Evolutionary conservation across 2,113 vertebrate genomes (phyloP).

Genomic region (Chloebia gouldiae): DNA sequence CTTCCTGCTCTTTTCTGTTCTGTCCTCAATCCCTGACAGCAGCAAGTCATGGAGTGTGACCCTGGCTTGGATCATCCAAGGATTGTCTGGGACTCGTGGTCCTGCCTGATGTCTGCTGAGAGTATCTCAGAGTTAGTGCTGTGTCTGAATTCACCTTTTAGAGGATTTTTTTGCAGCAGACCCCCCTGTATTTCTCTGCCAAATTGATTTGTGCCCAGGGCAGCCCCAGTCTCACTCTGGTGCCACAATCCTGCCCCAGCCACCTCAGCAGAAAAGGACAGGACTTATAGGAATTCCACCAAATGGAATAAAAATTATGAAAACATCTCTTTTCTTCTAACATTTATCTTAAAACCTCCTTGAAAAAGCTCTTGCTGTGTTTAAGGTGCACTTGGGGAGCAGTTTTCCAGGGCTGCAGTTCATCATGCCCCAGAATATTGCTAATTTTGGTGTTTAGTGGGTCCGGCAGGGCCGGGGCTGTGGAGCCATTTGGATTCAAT

Average conservation of each 20-base stretch:
- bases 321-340: background rate
- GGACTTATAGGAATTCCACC: background rate
- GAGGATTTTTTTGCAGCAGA: background rate
- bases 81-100: accelerated
- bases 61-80: background rate
- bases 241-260: background rate
- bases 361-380: background rate
- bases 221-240: background rate
- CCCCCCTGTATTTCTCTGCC: accelerated
- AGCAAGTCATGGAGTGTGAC: background rate
- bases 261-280: background rate
- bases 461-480: background rate
- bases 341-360: background rate
- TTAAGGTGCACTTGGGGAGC: background rate
- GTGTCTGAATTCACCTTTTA: background rate
- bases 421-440: background rate
- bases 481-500: constrained; percentile 53
- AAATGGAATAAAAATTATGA: background rate
- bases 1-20: background rate
- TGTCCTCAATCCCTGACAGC: background rate
- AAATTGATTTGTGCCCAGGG: background rate
- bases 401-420: background rate
- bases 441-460: background rate
- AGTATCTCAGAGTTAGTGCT: accelerated
- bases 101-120: background rate